A percentile compares a stretch with the other conserved stretches of the same genome.
phyloP scores from a whole-genome alignment of 2,888 invertebrate genomes.

The Seira sanloemensis region DNA sequence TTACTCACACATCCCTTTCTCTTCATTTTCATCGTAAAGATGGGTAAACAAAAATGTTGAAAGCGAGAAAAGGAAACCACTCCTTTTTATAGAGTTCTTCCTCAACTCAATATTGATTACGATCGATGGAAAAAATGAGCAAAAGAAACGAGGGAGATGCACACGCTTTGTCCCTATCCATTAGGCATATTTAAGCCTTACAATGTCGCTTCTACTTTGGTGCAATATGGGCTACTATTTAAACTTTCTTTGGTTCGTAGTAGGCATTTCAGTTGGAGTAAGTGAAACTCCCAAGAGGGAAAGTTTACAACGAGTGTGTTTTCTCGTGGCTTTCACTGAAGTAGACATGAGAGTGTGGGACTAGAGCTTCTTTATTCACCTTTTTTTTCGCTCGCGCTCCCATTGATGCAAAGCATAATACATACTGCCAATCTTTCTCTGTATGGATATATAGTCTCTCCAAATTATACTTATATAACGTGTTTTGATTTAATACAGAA shows the following conservation, averaged over 20 bases:
- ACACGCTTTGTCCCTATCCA: background rate
- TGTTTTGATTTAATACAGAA: too few species aligned
- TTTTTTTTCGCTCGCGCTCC: background rate
- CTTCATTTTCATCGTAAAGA: background rate
- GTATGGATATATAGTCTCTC: too few species aligned
- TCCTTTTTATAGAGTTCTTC: background rate
- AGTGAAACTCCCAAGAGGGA: background rate
- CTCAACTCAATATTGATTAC: background rate
- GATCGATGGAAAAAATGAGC: background rate
- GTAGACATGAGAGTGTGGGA: slow-evolving; percentile 49
- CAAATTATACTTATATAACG: too few species aligned
- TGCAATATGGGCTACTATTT: background rate
- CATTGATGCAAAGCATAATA: too few species aligned
- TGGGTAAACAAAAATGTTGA: background rate
- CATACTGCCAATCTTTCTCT: too few species aligned
- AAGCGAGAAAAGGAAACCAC: background rate
- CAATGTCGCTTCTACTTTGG: background rate
- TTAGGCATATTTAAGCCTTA: background rate
- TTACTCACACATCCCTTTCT: too few species aligned
- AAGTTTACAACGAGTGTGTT: background rate
- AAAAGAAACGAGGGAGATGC: background rate
- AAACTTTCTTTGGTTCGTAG: background rate
- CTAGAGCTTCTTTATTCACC: slow-evolving; percentile 24
- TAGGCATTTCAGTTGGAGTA: background rate
- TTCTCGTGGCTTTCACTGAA: background rate